Percentiles rank a stretch among this genome's conserved stretches.
phyloP scores from a whole-genome alignment of 2,888 invertebrate genomes.

The Lysandra coridon region DNA sequence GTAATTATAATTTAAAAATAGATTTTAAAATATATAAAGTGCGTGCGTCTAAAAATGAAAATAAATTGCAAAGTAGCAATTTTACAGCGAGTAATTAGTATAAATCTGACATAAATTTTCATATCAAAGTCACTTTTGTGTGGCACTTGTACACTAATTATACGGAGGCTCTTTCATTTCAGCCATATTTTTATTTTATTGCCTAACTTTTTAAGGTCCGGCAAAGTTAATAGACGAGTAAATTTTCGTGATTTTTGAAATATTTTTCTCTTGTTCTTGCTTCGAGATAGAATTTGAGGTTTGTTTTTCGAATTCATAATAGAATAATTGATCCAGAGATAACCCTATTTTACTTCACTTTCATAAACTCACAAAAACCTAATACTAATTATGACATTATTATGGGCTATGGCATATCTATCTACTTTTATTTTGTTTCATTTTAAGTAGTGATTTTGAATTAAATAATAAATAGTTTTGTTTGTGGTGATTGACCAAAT shows the following conservation, averaged over 20 bases:
- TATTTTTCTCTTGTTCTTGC: not conserved
- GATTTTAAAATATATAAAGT: not conserved
- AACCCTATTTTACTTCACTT: no score
- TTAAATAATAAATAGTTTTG: no score
- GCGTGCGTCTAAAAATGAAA: not conserved
- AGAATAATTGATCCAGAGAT: no score
- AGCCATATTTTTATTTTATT: conserved; percentile 19
- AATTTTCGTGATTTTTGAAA: not conserved
- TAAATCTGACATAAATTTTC: conserved; percentile 20
- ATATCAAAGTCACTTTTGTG: conserved; percentile 18
- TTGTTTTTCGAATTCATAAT: no score
- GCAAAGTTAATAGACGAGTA: not conserved
- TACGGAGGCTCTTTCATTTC: not conserved
- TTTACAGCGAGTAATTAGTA: conserved; percentile 21
- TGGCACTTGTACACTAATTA: conserved; percentile 20
- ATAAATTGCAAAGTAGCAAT: conserved; percentile 13
- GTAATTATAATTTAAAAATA: not conserved
- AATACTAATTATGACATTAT: no score
- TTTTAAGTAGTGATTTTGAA: no score
- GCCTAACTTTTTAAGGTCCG: not conserved
- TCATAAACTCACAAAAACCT: no score
- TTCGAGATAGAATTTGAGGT: no score
- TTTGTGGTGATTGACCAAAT: no score
- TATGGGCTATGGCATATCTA: no score
- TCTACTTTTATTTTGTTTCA: no score